phyloP scores from a whole-genome alignment of 2,113 vertebrate genomes.

The Lipotes vexillifer region DNA sequence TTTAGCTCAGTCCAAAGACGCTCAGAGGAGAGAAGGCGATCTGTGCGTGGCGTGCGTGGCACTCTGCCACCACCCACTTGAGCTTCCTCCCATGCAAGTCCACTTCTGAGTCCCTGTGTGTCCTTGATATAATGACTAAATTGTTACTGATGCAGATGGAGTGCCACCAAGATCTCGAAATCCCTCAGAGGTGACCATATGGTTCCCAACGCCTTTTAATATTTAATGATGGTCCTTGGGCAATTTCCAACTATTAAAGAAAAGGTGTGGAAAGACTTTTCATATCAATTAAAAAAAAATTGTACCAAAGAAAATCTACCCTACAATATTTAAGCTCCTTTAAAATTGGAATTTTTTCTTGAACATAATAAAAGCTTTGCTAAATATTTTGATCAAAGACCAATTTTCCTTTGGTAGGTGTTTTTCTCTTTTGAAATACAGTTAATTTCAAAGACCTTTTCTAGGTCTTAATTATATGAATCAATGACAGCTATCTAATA shows the following conservation, averaged over 20 bases:
- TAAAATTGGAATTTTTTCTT: not conserved
- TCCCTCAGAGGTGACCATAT: conserved; percentile 77
- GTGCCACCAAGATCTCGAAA: conserved; percentile 62
- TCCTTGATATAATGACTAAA: conserved; percentile 74
- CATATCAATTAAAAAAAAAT: not conserved
- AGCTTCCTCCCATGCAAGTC: conserved; percentile 48
- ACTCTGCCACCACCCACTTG: conserved; percentile 33
- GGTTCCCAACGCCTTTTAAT: conserved; percentile 66
- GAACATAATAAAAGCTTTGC: not conserved
- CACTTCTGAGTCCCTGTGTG: conserved; percentile 46
- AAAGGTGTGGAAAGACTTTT: conserved; percentile 42
- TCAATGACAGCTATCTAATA: not conserved
- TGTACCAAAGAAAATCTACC: not conserved
- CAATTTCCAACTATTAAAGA: conserved; percentile 54
- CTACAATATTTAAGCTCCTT: not conserved
- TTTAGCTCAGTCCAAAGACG: not conserved
- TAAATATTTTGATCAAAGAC: not conserved
- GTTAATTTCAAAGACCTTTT: not conserved
- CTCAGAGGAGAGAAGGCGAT: not conserved
- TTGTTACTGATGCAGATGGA: conserved; percentile 74
- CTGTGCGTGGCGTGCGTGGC: not conserved
- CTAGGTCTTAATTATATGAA: not conserved
- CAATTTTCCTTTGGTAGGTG: not conserved
- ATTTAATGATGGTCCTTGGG: conserved; percentile 71
- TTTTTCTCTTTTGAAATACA: not conserved